Evolutionary conservation across 2,888 invertebrate species (phyloP).

Genomic region (Andrena haemorrhoa): DNA sequence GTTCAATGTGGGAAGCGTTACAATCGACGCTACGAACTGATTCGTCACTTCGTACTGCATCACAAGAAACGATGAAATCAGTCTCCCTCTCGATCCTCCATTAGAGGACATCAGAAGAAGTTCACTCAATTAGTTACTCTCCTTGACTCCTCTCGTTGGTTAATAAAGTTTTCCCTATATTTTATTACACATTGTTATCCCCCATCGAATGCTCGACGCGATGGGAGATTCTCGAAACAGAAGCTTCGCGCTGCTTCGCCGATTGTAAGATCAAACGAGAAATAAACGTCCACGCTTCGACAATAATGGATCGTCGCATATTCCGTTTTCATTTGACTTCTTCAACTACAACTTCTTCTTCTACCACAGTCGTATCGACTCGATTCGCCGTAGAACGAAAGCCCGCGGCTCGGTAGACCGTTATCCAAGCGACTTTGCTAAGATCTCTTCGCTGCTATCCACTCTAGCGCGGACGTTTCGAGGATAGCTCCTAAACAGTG

Average conservation of each 20-base stretch:
- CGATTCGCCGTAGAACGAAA: too few relatives aligned
- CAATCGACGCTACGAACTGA: conserved; percentile 76
- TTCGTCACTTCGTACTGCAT: background rate
- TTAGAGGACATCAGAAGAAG: too few relatives aligned
- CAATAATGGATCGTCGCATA: background rate
- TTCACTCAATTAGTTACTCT: too few relatives aligned
- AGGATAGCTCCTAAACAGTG: conserved; percentile 36
- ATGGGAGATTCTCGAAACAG: background rate
- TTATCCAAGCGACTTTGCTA: background rate
- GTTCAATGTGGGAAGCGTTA: conserved; percentile 75
- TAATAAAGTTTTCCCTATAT: conserved; percentile 18
- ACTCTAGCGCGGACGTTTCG: background rate
- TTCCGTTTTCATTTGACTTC: too few relatives aligned
- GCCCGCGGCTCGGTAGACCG: background rate
- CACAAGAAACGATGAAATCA: conserved; percentile 8
- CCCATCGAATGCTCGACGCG: background rate
- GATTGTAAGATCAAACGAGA: background rate
- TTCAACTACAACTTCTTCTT: too few relatives aligned
- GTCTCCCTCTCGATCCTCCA: background rate
- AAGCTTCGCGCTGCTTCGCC: background rate
- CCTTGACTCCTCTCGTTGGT: too few relatives aligned
- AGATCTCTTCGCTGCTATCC: conserved; percentile 9
- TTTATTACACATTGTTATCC: conserved; percentile 7
- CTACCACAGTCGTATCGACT: too few relatives aligned
- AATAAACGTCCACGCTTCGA: conserved; percentile 3